Base-by-base conservation (phyloP, 2,797 vertebrate genomes). In the Spea hammondii region DNA sequence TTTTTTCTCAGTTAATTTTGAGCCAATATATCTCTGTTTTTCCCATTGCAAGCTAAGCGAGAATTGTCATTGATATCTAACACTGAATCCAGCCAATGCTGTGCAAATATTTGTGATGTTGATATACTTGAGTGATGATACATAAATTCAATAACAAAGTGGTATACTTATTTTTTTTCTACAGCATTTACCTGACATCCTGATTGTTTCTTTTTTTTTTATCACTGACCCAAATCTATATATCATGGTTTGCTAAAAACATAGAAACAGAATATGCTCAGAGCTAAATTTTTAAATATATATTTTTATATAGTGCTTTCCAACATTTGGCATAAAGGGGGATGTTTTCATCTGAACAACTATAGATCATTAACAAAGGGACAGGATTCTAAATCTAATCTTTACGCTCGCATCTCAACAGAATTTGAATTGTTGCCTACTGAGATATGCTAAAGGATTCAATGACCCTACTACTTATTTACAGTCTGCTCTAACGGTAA, bases 381-480 rank as follows among this genome's bases (percentile, higher is more conserved):
- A 69, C 67, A 75, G 68, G 72, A 53, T 54, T 50, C 66, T 71
- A 45, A 60, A 59, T 17, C 54, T 76, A 73, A 77, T 67, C 49
- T 77, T 68, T 69, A 67, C 67, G 64, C 60, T 69, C 64, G 68
- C 48, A 73, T 73, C 57, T 64, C 65, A 48, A 57, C 44, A 76
- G 46, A 68, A 59, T 74, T 17, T 77, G 47, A 73, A 65, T 64
- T 69, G 48, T 60, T 82, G 54, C 65, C 55, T 77, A 55, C 67
- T 82, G 75, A 66, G 11, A 76, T 68, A 47, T 65, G 67, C 11
- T 64, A 65, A 68, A 68, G 45, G 48, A 73, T 77, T 81, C 48
- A 65, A 51, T 82, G 64, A 72, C 68, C 69, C 62, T 72, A 69
- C 50, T 73, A 54, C 65, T 73, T 77, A 77, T 73, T 77, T 77